Conservation (phyloP, 2,888 invertebrate genomes). For the Drosophila neutralis region DNA sequence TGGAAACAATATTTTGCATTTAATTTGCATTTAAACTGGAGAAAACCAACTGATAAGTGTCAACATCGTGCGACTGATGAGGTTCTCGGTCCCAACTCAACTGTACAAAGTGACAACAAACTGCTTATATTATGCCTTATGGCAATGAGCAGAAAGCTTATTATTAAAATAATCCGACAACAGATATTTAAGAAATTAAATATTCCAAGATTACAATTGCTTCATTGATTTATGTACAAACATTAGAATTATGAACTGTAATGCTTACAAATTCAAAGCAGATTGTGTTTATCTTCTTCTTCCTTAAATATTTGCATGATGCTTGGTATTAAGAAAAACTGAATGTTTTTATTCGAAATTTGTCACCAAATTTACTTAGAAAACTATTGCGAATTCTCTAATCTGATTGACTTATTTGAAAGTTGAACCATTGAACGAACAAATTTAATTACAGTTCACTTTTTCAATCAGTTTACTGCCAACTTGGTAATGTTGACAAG, state of each 20-base stretch:
- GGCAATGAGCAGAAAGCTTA: neutral
- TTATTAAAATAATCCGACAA: neutral
- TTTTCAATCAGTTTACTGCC: neutral
- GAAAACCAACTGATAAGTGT: slow-evolving; percentile 61
- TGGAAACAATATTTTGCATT: slow-evolving; percentile 68
- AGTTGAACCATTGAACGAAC: neutral
- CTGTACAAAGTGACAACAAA: neutral
- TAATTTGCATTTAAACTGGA: slow-evolving; percentile 68
- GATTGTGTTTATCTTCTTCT: neutral
- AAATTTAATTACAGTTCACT: neutral
- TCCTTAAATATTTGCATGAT: neutral
- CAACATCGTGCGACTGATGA: slow-evolving; percentile 23
- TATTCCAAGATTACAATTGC: neutral
- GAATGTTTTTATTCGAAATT: neutral
- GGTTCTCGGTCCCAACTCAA: slow-evolving; percentile 2
- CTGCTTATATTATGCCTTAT: slow-evolving; percentile 9
- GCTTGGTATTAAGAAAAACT: neutral
- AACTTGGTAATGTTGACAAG: neutral
- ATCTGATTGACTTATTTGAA: neutral
- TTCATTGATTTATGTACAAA: neutral
- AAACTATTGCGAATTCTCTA: neutral
- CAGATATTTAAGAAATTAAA: neutral
- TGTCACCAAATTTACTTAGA: neutral
- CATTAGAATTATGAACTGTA: neutral
- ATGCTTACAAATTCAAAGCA: neutral